These are phyloP conservation scores for Dufourea novaeangliae DNA, from an alignment of 1,140 invertebrate species.

Conservation along the genomic window DNA sequence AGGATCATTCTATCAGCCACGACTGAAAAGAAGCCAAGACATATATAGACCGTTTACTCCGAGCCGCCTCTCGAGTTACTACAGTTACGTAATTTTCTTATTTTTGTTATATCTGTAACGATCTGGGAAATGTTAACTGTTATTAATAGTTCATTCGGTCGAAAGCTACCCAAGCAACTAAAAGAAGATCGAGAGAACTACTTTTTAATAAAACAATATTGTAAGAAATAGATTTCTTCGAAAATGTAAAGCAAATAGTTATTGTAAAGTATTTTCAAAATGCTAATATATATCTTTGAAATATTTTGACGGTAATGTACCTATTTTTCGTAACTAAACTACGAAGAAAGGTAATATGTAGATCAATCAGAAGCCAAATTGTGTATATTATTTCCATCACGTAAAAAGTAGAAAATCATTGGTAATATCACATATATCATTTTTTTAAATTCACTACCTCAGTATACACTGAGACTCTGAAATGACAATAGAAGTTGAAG, in stretches of 20 bases:
- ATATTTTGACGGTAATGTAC: too few species aligned
- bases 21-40: slow-evolving; percentile 68
- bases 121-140: background rate
- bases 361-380: too few species aligned
- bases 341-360: too few species aligned
- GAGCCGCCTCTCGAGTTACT: slow-evolving; percentile 74
- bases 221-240: background rate
- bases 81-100: slow-evolving; percentile 70
- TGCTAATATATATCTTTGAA: too few species aligned
- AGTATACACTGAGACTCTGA: too few species aligned
- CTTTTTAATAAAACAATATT: background rate
- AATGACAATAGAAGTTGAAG: too few species aligned
- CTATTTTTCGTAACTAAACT: too few species aligned
- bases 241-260: background rate
- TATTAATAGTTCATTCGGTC: background rate
- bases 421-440: too few species aligned
- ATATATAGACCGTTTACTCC: slow-evolving; percentile 74
- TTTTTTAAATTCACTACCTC: too few species aligned
- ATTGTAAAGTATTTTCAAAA: background rate
- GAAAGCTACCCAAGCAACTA: background rate
- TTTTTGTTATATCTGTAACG: slow-evolving; percentile 33
- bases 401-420: too few species aligned
- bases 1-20: slow-evolving; percentile 54
- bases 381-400: too few species aligned
- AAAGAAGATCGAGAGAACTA: background rate